Evolutionary conservation across 2,113 vertebrate genomes (phyloP), one percentile per base, ranked within the genome.

Genomic region (Asarcornis scutulata): DNA sequence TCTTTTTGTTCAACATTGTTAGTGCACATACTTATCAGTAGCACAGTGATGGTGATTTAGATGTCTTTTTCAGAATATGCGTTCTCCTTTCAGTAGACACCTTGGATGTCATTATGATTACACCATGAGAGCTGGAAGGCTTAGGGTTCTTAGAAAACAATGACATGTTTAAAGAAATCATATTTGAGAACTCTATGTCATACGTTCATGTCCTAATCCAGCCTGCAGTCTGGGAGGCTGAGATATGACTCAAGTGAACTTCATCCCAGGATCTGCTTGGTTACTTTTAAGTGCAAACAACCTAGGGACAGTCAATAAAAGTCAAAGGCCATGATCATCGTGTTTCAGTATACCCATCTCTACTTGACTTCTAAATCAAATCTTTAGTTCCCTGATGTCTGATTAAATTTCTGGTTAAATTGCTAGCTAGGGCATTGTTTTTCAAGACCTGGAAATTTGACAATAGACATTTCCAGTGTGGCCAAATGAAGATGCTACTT

Each of bases 401-500:
- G 27, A 56, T 86, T 56, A 72, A 71, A 6, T 5, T 88, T 77
- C 46, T 50, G 26, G 21, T 94, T 85, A 56, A 68, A 74, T 58
- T 81, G 42, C 31, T 75, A 25, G 38, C 27, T 56, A 1, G 9
- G 31, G 8, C 34, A 36, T 56, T 91, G 11, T 60, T 32, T 10
- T 72, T 22, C 26, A 84, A 53, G 66, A 68, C 23, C 55, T 77
- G 55, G 8, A 26, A 86, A 32, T 74, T 79, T 86, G 25, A 50
- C 78, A 83, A 8, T 4, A 64, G 46, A 25, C 17, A 25, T 7
- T 86, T 86, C 32, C 64, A 78, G 34, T 34, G 66, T 4, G 13
- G 73, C 38, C 83, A 91, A 71, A 44, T 67, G 46, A 79, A 86
- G 56, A 72, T 67, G 55, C n/a, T 78, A 53, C 86, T 94, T 95